Base-by-base conservation (phyloP, 2,888 invertebrate genomes). In the Dynastes tityus region DNA sequence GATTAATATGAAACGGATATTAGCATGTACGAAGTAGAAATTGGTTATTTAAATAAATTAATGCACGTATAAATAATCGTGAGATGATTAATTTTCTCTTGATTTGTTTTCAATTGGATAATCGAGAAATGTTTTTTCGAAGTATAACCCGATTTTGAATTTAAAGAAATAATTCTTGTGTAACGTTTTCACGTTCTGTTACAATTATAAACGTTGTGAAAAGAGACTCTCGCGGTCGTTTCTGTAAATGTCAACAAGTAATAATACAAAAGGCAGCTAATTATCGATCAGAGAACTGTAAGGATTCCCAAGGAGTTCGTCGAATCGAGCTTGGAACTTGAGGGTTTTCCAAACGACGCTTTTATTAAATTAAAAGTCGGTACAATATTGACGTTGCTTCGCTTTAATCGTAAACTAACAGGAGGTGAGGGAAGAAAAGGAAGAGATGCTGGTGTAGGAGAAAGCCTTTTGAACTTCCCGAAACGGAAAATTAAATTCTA, bases 311-410 rank as follows among this genome's bases (percentile, higher is more conserved):
- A 71, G 63, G 71, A 77, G 71, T 77, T 63, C 71, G 63, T 45
- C 73, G 73, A 73, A 58, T 73, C 61, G 73, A 58, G 73, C 61
- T 70, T 71, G 70, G 53, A 55, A 77, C 77, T 77, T 77, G 68
- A 45, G 68, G 63, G 77, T 70, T 68, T 77, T 77, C 77, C 63
- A 77, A 61, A 64, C 71, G 71, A 70, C 53, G 77, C 77, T 79
- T 78, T 79, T 79, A 79, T 79, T 79, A 79, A 79, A 77, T 79
- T 79, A 79, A 79, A 76, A 79, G 65, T 68, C 73, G 76, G 64
- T 51, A 51, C 67, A 49, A 53, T 78, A 78, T 71, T 51, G 71
- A 73, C 71, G 77, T 70, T 8, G 53, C 29, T 55, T 51, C 51
- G 29, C 64, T 73, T 73, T 73, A 73, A 73, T 73, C 58, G 58